A percentile compares a stretch with the other conserved stretches of the same genome.
These are phyloP conservation scores for Nyctereutes procyonoides DNA, from an alignment of 2,113 vertebrate genomes.

Conservation along the genomic window DNA sequence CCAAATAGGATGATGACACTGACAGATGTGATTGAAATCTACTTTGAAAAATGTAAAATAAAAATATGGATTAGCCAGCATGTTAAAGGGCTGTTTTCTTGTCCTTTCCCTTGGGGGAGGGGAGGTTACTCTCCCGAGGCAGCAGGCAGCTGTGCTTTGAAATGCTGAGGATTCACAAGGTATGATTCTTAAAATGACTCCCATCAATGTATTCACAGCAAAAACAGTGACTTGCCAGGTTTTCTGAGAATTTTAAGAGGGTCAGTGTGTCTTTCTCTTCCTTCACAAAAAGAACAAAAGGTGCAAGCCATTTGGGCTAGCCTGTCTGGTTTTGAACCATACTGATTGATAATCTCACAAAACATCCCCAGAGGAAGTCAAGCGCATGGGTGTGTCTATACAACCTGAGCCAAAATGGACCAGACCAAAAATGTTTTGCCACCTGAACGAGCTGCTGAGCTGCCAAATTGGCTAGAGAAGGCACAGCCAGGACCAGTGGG, in stretches of 20 bases:
- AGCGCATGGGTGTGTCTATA: conserved; percentile 44
- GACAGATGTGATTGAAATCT: background rate
- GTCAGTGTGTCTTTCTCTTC: background rate
- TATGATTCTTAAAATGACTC: background rate
- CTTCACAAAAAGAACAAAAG: background rate
- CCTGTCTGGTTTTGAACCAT: background rate
- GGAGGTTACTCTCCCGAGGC: background rate
- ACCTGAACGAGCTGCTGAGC: background rate
- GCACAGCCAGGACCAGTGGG: background rate
- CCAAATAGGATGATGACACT: background rate
- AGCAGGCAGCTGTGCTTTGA: background rate
- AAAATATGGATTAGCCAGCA: background rate
- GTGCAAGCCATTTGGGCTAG: background rate
- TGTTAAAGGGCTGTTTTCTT: background rate
- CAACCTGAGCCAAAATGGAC: conserved; percentile 7
- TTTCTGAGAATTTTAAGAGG: background rate
- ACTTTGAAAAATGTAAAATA: background rate
- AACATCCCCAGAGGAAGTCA: conserved; percentile 24
- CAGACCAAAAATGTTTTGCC: background rate
- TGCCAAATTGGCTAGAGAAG: conserved; percentile 52
- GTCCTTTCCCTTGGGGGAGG: background rate
- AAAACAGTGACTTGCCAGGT: background rate
- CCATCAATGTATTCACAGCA: background rate
- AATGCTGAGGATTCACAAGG: background rate
- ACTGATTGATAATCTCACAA: conserved; percentile 14